Base-by-base conservation (phyloP, 2,888 invertebrate genomes). In the Polyploca ridens region DNA sequence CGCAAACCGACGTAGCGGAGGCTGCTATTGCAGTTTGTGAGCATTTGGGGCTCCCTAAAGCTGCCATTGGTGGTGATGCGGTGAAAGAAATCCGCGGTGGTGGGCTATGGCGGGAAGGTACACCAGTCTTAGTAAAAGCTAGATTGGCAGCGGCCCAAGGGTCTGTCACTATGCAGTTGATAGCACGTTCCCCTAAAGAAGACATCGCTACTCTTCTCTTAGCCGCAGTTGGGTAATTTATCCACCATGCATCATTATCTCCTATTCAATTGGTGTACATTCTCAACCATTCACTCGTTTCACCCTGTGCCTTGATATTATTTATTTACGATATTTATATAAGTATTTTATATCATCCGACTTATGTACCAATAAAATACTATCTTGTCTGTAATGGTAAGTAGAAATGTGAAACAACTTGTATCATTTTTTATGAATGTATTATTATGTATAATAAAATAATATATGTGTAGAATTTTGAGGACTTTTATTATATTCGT, bases 81-180 rank as follows among this genome's bases (percentile, higher is more conserved):
- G 82, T 90, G 0, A 90, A 88, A 69, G 89, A 90, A 65, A 87
- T 90, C 16, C 79, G 87, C 10, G 90, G 88, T 27, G 80, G 81
- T 63, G 99, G 98, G 14, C 89, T 97, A 58, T 99, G 98, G 93
- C 95, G 99, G 64, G 98, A 98, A 14, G 98, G 98, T 0, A 95
- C 96, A 68, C 98, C 98, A 71, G 96, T 98, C 33, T 93, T 99
- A 57, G 97, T 98, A 0, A 94, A 97, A 67, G 97, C 98, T 0
- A 97, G 98, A 87, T 88, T 98, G 72, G 91, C 98, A 33, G 95
- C 96, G 1, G 83, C 94, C 13, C 95, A 96, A 67, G 96, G 95
- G 41, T 96, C 97, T 62, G 98, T 99, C n/a, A 98, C 98, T 35
- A 98, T 99, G 97, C 98, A 99, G 86, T 94, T 99, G 66, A 96